Base-by-base conservation (phyloP, 2,797 vertebrate genomes). In the Odontamblyopus lacepedii region DNA sequence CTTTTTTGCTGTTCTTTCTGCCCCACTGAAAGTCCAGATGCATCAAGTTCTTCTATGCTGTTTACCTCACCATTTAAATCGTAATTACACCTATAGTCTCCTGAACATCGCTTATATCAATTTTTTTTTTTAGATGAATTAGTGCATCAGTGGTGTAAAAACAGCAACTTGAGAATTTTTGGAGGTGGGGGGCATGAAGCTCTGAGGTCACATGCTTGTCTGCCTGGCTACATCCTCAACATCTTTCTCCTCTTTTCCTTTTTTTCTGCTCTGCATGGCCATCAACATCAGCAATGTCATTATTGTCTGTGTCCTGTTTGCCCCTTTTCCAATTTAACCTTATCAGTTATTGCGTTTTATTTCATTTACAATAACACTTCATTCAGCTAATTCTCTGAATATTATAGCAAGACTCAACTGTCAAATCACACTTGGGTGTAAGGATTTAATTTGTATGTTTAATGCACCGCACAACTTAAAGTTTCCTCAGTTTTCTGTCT, bases 141-240 rank as follows among this genome's bases (percentile, higher is more conserved):
- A 61, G 38, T 65, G 57, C 19, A 65, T 30, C 70, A 3, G 29
- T 60, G 41, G 51, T 50, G 56, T 71, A 41, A 38, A 64, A 82
- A 88, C 83, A 88, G 85, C 66, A 87, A 77, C 72, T 68, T n/a
- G 76, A 84, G 78, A 60, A 74, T 87, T 76, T 87, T 85, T 91
- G 89, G 85, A 88, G 82, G 84, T 88, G 87, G 84, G 82, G 65
- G 82, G 87, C 80, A 86, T 83, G 69, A 83, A 85, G 80, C 89
- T 87, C 87, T 87, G 87, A 91, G 88, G 86, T 83, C 78, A 83
- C 77, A 79, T 90, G 88, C 84, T 89, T 91, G 88, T 81, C 73
- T 90, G 88, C 84, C 71, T 88, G 81, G 69, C 81, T 67, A 78
- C 77, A 81, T 60, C 51, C 80, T 62, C 78, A 83, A 79, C 76